Percentiles rank a stretch among this genome's conserved stretches.
These are phyloP conservation scores for Epinephelus lanceolatus DNA, from an alignment of 2,113 vertebrate species.

Conservation along the genomic window DNA sequence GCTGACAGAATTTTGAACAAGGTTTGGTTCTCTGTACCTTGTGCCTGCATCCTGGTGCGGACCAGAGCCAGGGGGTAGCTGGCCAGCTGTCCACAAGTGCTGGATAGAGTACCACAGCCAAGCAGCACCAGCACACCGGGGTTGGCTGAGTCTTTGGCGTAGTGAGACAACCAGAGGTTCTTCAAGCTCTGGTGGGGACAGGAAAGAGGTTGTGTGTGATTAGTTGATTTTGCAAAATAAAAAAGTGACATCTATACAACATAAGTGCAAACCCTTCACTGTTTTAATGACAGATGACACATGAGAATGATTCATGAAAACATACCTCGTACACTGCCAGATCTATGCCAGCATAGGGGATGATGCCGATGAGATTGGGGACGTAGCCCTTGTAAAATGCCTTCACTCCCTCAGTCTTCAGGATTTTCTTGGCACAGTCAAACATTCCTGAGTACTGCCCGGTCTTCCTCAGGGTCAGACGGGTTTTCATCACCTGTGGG, in stretches of 20 bases:
- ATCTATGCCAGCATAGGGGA: slow-evolving; percentile 98
- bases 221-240: slow-evolving; percentile 9
- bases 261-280: background rate
- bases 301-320: too few species aligned
- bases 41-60: slow-evolving; percentile 98
- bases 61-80: slow-evolving; percentile 96
- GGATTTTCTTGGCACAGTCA: slow-evolving; percentile 95
- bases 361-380: slow-evolving; percentile 97
- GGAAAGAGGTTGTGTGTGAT: background rate
- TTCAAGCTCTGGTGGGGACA: slow-evolving; percentile 90
- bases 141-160: slow-evolving; percentile 93
- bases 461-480: slow-evolving; percentile 95
- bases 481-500: slow-evolving; percentile 95
- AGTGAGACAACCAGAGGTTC: slow-evolving; percentile 91
- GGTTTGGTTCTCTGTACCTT: slow-evolving; percentile 84
- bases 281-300: slow-evolving; percentile 12
- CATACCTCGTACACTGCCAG: slow-evolving; percentile 96
- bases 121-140: slow-evolving; percentile 93
- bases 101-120: slow-evolving; percentile 93
- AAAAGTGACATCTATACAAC: background rate
- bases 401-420: slow-evolving; percentile 92
- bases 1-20: background rate
- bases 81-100: slow-evolving; percentile 96
- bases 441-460: slow-evolving; percentile 96
- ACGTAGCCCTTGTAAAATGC: slow-evolving; percentile 98